Base-by-base conservation (phyloP, 2,888 invertebrate genomes). In the Coenonympha glycerion region DNA sequence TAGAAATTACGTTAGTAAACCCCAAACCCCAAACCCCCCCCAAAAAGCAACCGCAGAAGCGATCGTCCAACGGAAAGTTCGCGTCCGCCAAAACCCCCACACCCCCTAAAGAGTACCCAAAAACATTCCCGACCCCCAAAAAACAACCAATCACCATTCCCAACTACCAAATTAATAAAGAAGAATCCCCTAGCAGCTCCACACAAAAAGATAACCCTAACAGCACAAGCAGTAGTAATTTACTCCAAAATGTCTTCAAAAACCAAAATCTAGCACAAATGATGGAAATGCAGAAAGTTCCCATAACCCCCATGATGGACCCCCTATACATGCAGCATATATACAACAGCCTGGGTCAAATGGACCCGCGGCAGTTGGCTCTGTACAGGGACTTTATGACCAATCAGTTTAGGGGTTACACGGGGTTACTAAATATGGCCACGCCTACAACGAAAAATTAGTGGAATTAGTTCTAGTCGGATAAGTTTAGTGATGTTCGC, bases 1-100 rank as follows among this genome's bases (percentile, higher is more conserved):
- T 93, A 46, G 93, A 93, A 67, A 93, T 93, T 19, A 93, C 93
- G 0, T 68, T 93, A 55, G 92, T 93, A 0, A 89, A 86, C 50
- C 88, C 90, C 0, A 74, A 70, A 71, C 69, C 69, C 0, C 73
- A 69, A 36, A 78, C 72, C 3, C 78, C 64, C 0, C 78, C 77
- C 2, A 71, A 70, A 3, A 58, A 84, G 18, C 64, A 71, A 0
- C 77, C 83, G 0, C 89, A 89, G 31, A 90, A 89, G 44, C 66
- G 90, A 11, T 79, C 88, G 0, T 80, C 88, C 0, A 87, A 89
- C 45, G 90, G 91, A 0, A 90, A 90, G 63, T 89, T 88, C 56
- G 71, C 87, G 42, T 75, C 82, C 0, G 79, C 86, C 1, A 90
- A 89, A 64, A 69, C 79, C 0, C 87, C 77, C 0, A 78, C 81